Conservation (phyloP, 2,888 invertebrate species). For the Epicampocera succincta region DNA sequence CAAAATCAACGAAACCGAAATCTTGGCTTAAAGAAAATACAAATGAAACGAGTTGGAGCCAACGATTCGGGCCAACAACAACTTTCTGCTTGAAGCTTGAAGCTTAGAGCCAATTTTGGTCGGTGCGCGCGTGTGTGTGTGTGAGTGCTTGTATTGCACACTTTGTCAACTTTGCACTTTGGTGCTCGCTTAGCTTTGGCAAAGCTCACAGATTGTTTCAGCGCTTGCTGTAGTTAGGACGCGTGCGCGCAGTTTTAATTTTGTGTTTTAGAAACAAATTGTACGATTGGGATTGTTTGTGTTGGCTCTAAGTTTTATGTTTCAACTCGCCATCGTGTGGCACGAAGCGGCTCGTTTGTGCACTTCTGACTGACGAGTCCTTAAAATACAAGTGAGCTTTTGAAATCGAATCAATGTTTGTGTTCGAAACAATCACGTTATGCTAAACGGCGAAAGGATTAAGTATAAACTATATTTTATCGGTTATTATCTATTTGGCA, state of each 20-base stretch:
- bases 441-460: conserved; percentile 80
- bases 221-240: conserved; percentile 74
- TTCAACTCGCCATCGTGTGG: conserved; percentile 2
- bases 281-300: not conserved
- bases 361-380: conserved; percentile 24
- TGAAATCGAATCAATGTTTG: conserved; percentile 47
- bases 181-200: conserved; percentile 63
- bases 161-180: conserved; percentile 69
- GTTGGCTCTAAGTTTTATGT: not conserved
- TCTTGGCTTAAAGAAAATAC: conserved; percentile 23
- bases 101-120: conserved; percentile 19
- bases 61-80: conserved; percentile 18
- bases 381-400: conserved; percentile 35
- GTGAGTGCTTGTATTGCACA: not conserved
- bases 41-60: conserved; percentile 58
- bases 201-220: conserved; percentile 73
- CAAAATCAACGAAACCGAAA: conserved; percentile 62
- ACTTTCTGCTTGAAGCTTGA: conserved; percentile 33
- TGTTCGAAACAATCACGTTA: conserved; percentile 74
- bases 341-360: conserved; percentile 28
- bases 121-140: conserved; percentile 17
- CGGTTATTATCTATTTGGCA: conserved; percentile 81
- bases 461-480: conserved; percentile 79
- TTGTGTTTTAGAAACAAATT: not conserved
- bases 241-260: conserved; percentile 70